These are phyloP conservation scores for Poeciliopsis turrubarensis DNA, from an alignment of 2,113 vertebrate species.

Conservation along the genomic window DNA sequence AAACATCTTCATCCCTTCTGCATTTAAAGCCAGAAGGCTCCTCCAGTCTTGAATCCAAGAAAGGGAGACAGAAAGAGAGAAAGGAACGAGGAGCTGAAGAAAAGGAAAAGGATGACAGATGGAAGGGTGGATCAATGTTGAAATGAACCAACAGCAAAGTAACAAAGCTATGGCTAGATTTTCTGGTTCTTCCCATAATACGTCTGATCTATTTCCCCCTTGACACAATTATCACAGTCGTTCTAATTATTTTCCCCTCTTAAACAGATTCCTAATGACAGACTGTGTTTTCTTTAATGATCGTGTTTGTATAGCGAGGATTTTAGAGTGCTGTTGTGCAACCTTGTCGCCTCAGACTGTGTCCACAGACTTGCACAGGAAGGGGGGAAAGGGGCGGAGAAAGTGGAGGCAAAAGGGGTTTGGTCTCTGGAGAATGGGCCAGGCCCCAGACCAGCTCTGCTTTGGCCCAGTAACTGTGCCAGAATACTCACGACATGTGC, in stretches of 20 bases:
- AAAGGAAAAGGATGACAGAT: slow-evolving; percentile 80
- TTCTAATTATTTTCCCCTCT: slow-evolving; percentile 72
- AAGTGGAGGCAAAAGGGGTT: slow-evolving; percentile 29
- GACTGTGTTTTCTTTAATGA: slow-evolving; percentile 57
- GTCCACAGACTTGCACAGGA: slow-evolving; percentile 76
- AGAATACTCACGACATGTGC: slow-evolving; percentile 78
- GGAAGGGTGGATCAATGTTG: slow-evolving; percentile 79
- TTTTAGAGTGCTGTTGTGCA: slow-evolving; percentile 67
- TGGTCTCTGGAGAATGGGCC: slow-evolving; percentile 73
- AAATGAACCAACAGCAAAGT: slow-evolving; percentile 74
- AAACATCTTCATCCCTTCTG: slow-evolving; percentile 90
- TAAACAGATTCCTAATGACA: slow-evolving; percentile 65
- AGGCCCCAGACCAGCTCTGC: slow-evolving; percentile 78
- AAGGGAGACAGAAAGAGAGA: slow-evolving; percentile 64
- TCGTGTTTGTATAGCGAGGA: slow-evolving; percentile 52
- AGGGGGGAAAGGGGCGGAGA: slow-evolving; percentile 60
- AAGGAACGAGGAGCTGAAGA: slow-evolving; percentile 61
- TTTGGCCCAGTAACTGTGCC: slow-evolving; percentile 74
- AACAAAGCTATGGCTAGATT: slow-evolving; percentile 74
- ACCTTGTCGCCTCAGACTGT: slow-evolving; percentile 74
- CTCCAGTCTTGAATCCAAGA: slow-evolving; percentile 72
- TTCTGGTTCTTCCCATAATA: slow-evolving; percentile 67
- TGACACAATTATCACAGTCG: slow-evolving; percentile 79
- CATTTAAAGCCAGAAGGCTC: slow-evolving; percentile 87
- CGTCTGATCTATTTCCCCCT: slow-evolving; percentile 74